These are phyloP conservation scores for Cassiopea andromeda DNA, from an alignment of 30 jellyfish, hydroid and myxozoan genomes.

Conservation along the genomic window DNA sequence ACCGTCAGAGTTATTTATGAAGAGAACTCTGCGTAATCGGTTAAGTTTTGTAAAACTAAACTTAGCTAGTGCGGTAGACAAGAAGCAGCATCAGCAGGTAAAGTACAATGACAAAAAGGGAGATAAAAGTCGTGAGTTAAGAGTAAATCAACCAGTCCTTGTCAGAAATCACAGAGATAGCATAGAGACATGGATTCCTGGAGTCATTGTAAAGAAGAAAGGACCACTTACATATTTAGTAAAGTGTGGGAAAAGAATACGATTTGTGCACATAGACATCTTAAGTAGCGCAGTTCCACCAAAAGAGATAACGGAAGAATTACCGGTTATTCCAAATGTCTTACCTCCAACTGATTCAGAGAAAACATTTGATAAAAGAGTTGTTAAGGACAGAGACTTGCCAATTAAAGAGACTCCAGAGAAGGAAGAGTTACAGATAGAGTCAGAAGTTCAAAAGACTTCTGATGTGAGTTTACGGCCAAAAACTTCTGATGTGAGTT, in stretches of 20 bases:
- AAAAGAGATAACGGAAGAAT: conserved; percentile 55
- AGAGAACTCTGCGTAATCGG: conserved; percentile 51
- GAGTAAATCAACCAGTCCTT: conserved; percentile 32
- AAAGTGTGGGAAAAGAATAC: conserved; percentile 30
- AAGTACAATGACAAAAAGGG: conserved; percentile 38
- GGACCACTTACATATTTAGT: conserved; percentile 53
- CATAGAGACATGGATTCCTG: conserved; percentile 46
- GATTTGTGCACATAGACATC: conserved; percentile 50
- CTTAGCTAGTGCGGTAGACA: conserved; percentile 50
- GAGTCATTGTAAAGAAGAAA: conserved; percentile 52
- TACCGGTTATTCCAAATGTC: conserved; percentile 40
- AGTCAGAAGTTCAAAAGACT: conserved; percentile 19
- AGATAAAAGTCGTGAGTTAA: conserved; percentile 38
- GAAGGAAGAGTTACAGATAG: conserved; percentile 45
- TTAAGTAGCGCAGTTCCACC: conserved; percentile 42
- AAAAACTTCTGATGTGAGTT: conserved; percentile 44
- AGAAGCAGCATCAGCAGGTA: conserved; percentile 58
- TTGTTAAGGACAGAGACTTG: conserved; percentile 27
- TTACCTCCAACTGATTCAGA: conserved; percentile 40
- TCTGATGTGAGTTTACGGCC: too few relatives aligned
- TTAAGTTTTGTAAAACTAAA: conserved; percentile 41
- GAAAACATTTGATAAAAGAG: conserved; percentile 45
- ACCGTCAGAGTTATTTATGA: conserved; percentile 62
- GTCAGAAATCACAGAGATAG: conserved; percentile 56
- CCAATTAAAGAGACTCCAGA: conserved; percentile 48